Evolutionary conservation across 2,113 vertebrate species (phyloP).

Genomic region (Protobothrops flavoviridis): DNA sequence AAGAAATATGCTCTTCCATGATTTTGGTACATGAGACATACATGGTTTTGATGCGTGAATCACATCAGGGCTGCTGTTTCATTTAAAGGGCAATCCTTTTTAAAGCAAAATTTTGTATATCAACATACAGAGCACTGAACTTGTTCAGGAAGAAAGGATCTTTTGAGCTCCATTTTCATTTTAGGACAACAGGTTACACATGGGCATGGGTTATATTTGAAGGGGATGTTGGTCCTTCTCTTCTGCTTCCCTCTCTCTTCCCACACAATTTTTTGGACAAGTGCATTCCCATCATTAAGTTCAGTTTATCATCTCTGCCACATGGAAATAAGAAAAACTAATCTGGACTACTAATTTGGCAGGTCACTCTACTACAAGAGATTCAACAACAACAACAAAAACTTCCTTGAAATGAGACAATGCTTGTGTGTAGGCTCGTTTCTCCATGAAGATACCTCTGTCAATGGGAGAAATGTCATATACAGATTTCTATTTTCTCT

Average conservation of each 20-base stretch:
- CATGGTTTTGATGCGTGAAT: constrained; percentile 15
- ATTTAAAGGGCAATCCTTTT: constrained; percentile 2
- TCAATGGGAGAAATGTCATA: constrained; percentile 64
- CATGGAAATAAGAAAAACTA: constrained; percentile 37
- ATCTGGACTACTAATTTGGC: background rate
- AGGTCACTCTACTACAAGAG: constrained; percentile 29
- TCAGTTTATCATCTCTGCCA: constrained; percentile 50
- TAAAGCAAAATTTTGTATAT: constrained; percentile 27
- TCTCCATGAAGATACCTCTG: constrained; percentile 59
- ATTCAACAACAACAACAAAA: constrained; percentile 6
- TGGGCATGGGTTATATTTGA: constrained; percentile 42
- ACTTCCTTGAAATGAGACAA: constrained; percentile 28
- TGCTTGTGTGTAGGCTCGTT: constrained; percentile 21
- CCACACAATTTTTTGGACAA: constrained; percentile 20
- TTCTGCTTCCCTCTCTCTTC: background rate
- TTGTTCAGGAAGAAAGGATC: constrained; percentile 9
- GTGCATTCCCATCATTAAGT: constrained; percentile 41
- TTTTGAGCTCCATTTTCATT: constrained; percentile 46
- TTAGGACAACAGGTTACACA: constrained; percentile 34
- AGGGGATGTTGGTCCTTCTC: constrained; percentile 19
- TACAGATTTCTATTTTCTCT: constrained; percentile 65
- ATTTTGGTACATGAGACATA: background rate
- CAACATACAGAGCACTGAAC: constrained; percentile 15
- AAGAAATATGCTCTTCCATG: background rate
- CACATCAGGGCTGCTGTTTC: constrained; percentile 8